Evolutionary conservation across 1,140 invertebrate genomes (phyloP).

Genomic region (Drosophila trapezifrons): DNA sequence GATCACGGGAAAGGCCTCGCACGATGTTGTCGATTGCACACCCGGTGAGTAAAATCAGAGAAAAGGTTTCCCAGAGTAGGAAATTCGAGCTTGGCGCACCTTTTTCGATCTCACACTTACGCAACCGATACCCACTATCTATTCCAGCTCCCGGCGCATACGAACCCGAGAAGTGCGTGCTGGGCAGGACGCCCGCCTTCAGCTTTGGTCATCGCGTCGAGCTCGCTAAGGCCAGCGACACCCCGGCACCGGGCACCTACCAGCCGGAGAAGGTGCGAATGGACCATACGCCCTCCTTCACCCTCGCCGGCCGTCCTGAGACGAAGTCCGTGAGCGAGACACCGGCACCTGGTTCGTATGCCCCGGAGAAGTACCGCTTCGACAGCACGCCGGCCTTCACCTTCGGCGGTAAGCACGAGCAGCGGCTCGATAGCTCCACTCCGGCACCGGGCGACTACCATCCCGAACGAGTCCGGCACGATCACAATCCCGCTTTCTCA

Average conservation of each 20-base stretch:
- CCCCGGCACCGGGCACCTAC: conserved; percentile 87
- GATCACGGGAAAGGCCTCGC: conserved; percentile 87
- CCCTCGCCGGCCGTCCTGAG: conserved; percentile 86
- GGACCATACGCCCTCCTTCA: conserved; percentile 86
- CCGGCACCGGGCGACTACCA: conserved; percentile 92
- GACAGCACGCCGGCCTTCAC: conserved; percentile 86
- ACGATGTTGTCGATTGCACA: conserved; percentile 86
- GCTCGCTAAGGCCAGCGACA: conserved; percentile 85
- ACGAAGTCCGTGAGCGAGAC: conserved; percentile 85
- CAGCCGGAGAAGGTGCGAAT: conserved; percentile 88
- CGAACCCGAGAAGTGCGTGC: conserved; percentile 90
- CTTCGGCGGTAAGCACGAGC: conserved; percentile 86
- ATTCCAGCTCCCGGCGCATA: conserved; percentile 90
- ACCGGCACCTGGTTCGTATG: conserved; percentile 87
- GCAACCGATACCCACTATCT: conserved; percentile 2
- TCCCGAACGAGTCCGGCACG: conserved; percentile 87
- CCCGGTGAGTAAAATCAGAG: conserved; percentile 82
- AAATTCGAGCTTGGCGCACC: background rate
- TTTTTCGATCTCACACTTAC: background rate
- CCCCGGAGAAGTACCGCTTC: conserved; percentile 86
- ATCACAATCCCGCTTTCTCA: conserved; percentile 86
- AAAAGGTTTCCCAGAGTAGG: too few species aligned
- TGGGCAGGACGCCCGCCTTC: conserved; percentile 86
- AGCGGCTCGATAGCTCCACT: conserved; percentile 87
- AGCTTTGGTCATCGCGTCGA: conserved; percentile 86